Evolutionary conservation across 1,140 invertebrate genomes (phyloP).

Genomic region (Bombus difficillimus): DNA sequence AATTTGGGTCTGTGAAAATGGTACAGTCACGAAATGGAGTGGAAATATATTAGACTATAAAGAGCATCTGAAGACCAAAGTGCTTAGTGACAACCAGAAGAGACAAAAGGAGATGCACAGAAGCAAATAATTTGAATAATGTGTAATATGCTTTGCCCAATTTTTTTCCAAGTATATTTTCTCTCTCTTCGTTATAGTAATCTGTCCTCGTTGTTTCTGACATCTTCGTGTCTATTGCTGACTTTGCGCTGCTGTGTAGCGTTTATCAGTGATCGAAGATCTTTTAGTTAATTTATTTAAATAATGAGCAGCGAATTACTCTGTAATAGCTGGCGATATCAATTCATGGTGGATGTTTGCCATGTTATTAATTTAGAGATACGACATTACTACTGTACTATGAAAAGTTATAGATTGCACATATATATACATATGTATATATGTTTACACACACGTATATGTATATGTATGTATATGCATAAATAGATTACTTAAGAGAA

Average conservation of each 20-base stretch:
- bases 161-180: conserved; percentile 54
- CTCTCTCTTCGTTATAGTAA: conserved; percentile 64
- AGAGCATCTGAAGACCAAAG: conserved; percentile 94
- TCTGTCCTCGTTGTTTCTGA: conserved; percentile 26
- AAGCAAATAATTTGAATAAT: conserved; percentile 72
- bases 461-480: conserved; percentile 22
- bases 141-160: conserved; percentile 15
- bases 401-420: conserved; percentile 34
- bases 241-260: conserved; percentile 75
- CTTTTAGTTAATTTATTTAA: conserved; percentile 81
- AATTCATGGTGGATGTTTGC: conserved; percentile 9
- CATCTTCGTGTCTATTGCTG: conserved; percentile 38
- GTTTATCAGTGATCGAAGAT: conserved; percentile 62
- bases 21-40: conserved; percentile 97
- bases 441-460: neutral
- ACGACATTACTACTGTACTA: conserved; percentile 6
- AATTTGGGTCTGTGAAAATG: conserved; percentile 99
- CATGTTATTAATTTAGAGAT: conserved; percentile 35
- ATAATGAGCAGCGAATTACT: conserved; percentile 42
- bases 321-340: conserved; percentile 43
- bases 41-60: conserved; percentile 98
- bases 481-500: conserved; percentile 34
- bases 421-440: conserved; percentile 35
- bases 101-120: conserved; percentile 77
- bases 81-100: conserved; percentile 87